Percentiles rank a stretch among this genome's conserved stretches.
Conservation (phyloP, 2,888 invertebrate genomes). For the Drosophila phalerata region DNA sequence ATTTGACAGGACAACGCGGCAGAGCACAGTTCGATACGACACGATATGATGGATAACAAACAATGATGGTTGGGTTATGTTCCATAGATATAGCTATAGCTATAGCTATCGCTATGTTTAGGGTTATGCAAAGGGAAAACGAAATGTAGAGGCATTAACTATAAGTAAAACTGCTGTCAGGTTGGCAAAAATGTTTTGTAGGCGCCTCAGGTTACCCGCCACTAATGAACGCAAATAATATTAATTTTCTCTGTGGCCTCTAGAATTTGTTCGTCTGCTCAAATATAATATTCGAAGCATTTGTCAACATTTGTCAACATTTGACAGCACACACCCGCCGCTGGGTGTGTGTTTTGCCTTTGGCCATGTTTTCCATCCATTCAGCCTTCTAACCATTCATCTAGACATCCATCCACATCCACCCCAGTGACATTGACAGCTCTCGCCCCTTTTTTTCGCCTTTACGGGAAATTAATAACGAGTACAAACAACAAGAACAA, state of each 20-base stretch:
- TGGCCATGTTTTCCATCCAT: slow-evolving; percentile 43
- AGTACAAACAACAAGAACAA: slow-evolving; percentile 67
- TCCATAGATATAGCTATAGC: slow-evolving; percentile 1
- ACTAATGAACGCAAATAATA: slow-evolving; percentile 83
- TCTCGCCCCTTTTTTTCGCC: slow-evolving; percentile 50
- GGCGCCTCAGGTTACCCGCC: slow-evolving; percentile 60
- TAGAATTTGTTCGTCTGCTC: slow-evolving; percentile 29
- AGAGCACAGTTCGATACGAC: slow-evolving; percentile 35
- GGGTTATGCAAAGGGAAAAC: slow-evolving; percentile 27
- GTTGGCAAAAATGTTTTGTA: slow-evolving; percentile 27
- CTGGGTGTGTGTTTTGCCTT: slow-evolving; percentile 37
- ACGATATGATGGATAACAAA: slow-evolving; percentile 32
- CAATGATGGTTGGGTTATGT: slow-evolving; percentile 20
- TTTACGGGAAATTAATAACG: slow-evolving; percentile 80
- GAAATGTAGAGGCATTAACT: slow-evolving; percentile 9
- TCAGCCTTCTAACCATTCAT: slow-evolving; percentile 20
- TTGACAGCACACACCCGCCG: slow-evolving; percentile 76
- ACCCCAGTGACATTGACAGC: slow-evolving; percentile 66
- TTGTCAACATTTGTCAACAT: slow-evolving; percentile 84
- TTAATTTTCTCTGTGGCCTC: slow-evolving; percentile 51
- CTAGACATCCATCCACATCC: slow-evolving; percentile 35
- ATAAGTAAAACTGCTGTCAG: slow-evolving; percentile 42
- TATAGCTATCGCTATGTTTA: slow-evolving; percentile 32
- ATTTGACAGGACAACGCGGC: slow-evolving; percentile 81
- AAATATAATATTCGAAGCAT: slow-evolving; percentile 75